A percentile compares a stretch with the other conserved stretches of the same genome.
phyloP scores from a whole-genome alignment of 2,888 invertebrate genomes.

The Aphelenchoides bicaudatus region DNA sequence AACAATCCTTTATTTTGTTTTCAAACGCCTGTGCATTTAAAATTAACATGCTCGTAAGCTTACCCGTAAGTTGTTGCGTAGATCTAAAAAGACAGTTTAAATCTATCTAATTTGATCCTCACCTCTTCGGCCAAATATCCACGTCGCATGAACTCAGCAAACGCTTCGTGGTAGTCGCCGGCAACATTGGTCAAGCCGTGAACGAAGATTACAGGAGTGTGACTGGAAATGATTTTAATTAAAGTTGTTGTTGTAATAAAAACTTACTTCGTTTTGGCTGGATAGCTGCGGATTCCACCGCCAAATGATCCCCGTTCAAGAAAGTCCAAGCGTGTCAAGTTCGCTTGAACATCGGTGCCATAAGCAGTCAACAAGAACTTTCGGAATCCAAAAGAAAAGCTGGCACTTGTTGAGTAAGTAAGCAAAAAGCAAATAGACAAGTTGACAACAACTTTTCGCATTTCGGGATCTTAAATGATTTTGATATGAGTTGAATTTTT shows the following conservation, averaged over 20 bases:
- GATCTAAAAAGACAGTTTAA: too few species aligned
- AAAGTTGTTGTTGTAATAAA: too few species aligned
- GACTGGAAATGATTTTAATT: too few species aligned
- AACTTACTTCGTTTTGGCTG: too few species aligned
- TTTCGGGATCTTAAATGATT: too few species aligned
- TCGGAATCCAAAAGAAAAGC: conserved; percentile 7
- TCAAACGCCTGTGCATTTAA: too few species aligned
- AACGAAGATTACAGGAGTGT: conserved; percentile 27
- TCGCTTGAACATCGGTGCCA: not conserved
- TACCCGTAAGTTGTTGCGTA: conserved; percentile 49
- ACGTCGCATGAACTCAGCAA: conserved; percentile 16
- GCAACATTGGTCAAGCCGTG: conserved; percentile 30
- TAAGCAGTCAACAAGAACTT: not conserved
- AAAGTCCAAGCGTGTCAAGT: conserved; percentile 15
- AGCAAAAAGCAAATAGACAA: too few species aligned
- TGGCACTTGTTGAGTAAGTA: not conserved
- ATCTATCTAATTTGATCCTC: too few species aligned
- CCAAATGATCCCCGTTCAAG: conserved; percentile 14
- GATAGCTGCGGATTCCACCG: not conserved
- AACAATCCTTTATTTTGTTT: too few species aligned
- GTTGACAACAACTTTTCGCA: too few species aligned
- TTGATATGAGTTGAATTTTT: too few species aligned
- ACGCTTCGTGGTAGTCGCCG: conserved; percentile 14
- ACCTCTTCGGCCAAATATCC: conserved; percentile 21
- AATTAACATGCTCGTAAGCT: conserved; percentile 41